phyloP scores from a whole-genome alignment of 2,797 vertebrate species.

The Gastrophryne carolinensis region DNA sequence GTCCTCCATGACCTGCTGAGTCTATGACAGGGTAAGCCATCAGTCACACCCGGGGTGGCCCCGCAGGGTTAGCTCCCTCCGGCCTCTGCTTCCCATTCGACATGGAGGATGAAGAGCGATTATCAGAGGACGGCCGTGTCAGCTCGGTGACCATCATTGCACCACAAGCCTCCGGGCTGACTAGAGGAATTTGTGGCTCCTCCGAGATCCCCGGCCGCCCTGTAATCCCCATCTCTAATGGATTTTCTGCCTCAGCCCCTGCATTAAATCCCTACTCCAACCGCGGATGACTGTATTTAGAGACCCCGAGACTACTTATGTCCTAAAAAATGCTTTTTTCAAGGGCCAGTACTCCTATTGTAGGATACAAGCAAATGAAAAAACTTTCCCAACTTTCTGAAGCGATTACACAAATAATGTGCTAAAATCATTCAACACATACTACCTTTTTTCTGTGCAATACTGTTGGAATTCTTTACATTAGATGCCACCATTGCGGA shows the following conservation, averaged over 20 bases:
- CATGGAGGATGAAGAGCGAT: slow-evolving; percentile 29
- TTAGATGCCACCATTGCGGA: too few species aligned
- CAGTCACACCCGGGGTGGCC: neutral
- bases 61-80: neutral
- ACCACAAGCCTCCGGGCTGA: slow-evolving; percentile 19
- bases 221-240: slow-evolving; percentile 14
- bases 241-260: neutral
- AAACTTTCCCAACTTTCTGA: too few species aligned
- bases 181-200: slow-evolving; percentile 49
- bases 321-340: neutral
- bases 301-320: neutral
- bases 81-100: slow-evolving; percentile 59
- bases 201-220: slow-evolving; percentile 45
- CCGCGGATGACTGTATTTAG: neutral
- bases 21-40: slow-evolving; percentile 1
- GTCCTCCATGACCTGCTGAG: neutral
- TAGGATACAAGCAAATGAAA: too few species aligned
- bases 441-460: too few species aligned
- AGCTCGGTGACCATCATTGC: neutral
- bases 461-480: too few species aligned
- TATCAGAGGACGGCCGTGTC: neutral
- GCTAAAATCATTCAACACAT: too few species aligned
- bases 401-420: too few species aligned
- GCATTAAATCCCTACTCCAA: neutral
- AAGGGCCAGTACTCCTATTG: too few species aligned